Conservation (phyloP, 2,888 invertebrate species). For the Tipula confusa region DNA sequence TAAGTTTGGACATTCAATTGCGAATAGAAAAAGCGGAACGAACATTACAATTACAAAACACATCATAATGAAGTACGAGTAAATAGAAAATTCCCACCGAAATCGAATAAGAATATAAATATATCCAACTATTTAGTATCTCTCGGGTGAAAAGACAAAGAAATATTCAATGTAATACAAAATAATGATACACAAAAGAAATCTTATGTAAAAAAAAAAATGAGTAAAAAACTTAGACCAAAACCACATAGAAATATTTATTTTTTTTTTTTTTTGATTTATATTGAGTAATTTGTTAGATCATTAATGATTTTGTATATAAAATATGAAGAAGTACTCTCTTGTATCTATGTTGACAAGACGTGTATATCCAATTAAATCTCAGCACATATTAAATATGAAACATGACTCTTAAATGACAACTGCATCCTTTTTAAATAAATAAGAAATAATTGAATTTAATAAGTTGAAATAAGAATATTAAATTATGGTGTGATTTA, state of each 20-base stretch:
- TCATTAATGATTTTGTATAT: background rate
- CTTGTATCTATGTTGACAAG: background rate
- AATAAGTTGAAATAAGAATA: constrained; percentile 8
- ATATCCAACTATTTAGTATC: background rate
- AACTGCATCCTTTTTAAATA: constrained; percentile 29
- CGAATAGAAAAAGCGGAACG: constrained; percentile 20
- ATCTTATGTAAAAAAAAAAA: background rate
- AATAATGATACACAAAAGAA: background rate
- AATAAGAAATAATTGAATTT: constrained; percentile 20
- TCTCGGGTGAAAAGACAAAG: background rate
- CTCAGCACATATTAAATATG: background rate
- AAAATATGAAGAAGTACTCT: background rate
- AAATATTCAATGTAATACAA: background rate
- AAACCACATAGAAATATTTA: background rate
- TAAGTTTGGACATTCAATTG: constrained; percentile 3
- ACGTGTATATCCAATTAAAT: background rate
- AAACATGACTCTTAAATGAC: constrained; percentile 20
- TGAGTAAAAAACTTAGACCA: background rate
- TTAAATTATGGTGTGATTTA: background rate
- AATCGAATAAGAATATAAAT: background rate
- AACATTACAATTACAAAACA: constrained; percentile 12
- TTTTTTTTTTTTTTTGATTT: background rate
- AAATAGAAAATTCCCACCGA: constrained; percentile 5
- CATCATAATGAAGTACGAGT: background rate
- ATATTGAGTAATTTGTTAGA: constrained; percentile 12